Evolutionary conservation across 2,888 invertebrate genomes (phyloP).

Genomic region (Dynastes hyllus): DNA sequence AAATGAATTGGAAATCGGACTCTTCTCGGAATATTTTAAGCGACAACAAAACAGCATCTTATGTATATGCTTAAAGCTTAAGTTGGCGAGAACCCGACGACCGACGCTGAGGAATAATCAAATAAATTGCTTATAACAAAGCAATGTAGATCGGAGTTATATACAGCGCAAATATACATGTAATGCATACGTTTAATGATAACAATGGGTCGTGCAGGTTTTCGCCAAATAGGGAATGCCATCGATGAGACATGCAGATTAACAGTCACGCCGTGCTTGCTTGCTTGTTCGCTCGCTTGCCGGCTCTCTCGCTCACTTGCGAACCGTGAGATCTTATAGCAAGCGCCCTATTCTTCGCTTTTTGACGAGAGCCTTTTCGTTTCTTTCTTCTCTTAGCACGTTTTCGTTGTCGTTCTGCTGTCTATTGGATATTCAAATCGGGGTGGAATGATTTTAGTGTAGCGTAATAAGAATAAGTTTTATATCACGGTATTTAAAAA

Average conservation of each 20-base stretch:
- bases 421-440: not conserved
- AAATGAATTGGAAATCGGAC: slow-evolving; percentile 5
- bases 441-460: too few relatives aligned
- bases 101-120: slow-evolving; percentile 62
- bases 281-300: too few relatives aligned
- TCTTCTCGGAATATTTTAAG: slow-evolving; percentile 30
- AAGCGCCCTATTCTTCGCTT: not conserved
- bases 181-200: slow-evolving; percentile 64
- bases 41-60: not conserved
- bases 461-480: too few relatives aligned
- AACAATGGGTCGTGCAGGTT: slow-evolving; percentile 64
- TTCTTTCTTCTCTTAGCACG: not conserved
- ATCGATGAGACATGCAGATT: slow-evolving; percentile 53
- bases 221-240: slow-evolving; percentile 56
- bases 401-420: not conserved
- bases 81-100: not conserved
- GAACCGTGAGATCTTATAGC: not conserved
- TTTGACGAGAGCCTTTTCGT: not conserved
- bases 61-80: not conserved
- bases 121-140: slow-evolving; percentile 70
- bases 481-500: too few relatives aligned
- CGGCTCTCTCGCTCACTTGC: not conserved
- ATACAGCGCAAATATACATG: slow-evolving; percentile 67
- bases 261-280: slow-evolving; percentile 52
- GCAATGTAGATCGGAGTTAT: slow-evolving; percentile 64